phyloP scores from a whole-genome alignment of 2,113 vertebrate species.

The Atherinomorus stipes region DNA sequence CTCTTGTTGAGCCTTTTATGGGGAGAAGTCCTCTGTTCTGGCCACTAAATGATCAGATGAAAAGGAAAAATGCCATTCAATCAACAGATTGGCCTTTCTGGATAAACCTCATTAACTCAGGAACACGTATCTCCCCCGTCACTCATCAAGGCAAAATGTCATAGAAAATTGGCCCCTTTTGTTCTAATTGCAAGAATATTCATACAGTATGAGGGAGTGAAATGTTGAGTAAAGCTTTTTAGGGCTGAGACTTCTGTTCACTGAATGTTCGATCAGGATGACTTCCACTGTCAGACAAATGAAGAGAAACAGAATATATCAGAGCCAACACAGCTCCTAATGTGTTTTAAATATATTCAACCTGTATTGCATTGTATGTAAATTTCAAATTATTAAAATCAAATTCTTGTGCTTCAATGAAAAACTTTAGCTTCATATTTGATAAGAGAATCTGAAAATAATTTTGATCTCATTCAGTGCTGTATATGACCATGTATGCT shows the following conservation, averaged over 20 bases:
- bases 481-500: too few species aligned
- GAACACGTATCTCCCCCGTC: constrained; percentile 60
- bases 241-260: neutral
- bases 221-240: constrained; percentile 18
- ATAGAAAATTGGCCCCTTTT: constrained; percentile 59
- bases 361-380: too few species aligned
- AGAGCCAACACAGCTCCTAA: too few species aligned
- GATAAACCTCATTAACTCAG: constrained; percentile 76
- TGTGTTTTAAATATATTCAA: too few species aligned
- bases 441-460: neutral
- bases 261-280: neutral
- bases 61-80: constrained; percentile 66
- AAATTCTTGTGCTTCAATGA: too few species aligned
- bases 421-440: neutral
- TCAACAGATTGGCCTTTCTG: constrained; percentile 76
- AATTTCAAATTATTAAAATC: neutral
- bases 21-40: constrained; percentile 39
- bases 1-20: constrained; percentile 47
- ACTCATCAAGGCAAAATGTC: constrained; percentile 74
- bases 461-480: neutral
- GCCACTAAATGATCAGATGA: constrained; percentile 69
- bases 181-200: constrained; percentile 35
- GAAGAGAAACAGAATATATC: neutral
- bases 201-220: constrained; percentile 44
- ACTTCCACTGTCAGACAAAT: neutral